Conservation (phyloP, 30 jellyfish, hydroid and myxozoan genomes). For the Aurelia sp. region DNA sequence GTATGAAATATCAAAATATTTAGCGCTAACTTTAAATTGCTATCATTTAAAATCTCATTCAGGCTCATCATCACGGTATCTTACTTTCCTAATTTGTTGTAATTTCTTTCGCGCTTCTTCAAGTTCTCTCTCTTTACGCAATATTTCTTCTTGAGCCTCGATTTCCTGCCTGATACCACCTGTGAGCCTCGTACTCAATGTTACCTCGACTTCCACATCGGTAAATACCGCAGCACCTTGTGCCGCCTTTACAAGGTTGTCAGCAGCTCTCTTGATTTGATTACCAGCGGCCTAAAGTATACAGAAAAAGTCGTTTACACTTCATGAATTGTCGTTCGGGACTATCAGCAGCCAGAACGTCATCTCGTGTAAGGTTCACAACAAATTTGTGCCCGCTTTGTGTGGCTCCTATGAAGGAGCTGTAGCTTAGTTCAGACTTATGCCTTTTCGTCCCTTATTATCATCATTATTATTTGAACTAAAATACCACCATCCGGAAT, state of each 20-base stretch:
- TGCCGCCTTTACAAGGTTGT: slow-evolving; percentile 95
- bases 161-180: slow-evolving; percentile 97
- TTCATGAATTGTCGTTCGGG: no score
- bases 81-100: slow-evolving; percentile 86
- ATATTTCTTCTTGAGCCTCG: slow-evolving; percentile 96
- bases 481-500: no score
- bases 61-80: slow-evolving; percentile 43
- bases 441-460: no score
- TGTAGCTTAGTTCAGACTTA: no score
- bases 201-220: slow-evolving; percentile 90
- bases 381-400: no score
- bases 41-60: no score
- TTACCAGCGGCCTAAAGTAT: slow-evolving; percentile 94
- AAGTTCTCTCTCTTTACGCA: slow-evolving; percentile 89
- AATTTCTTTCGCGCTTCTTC: slow-evolving; percentile 94
- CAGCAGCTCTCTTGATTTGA: slow-evolving; percentile 98
- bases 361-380: no score
- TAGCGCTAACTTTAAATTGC: no score
- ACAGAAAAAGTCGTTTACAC: neutral
- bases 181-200: slow-evolving; percentile 77
- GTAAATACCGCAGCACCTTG: slow-evolving; percentile 99
- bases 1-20: no score
- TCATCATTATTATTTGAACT: no score
- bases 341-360: no score
- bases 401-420: no score